Conservation (phyloP, 64 coral and sea anemone genomes). For the Pachyseris speciosa region DNA sequence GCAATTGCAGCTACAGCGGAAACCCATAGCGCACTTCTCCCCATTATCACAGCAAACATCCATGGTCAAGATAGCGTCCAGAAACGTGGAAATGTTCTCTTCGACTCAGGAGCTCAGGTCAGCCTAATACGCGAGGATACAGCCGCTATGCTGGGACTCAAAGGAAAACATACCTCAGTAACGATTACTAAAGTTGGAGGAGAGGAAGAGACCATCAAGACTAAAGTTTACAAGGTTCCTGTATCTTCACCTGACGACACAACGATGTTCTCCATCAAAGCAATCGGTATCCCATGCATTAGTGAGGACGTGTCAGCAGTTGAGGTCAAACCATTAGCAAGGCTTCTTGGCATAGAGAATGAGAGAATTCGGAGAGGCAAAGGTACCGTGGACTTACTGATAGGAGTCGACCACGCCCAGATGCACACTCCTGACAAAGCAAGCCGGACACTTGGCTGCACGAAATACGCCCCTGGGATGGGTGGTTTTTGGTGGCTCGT, state of each 20-base stretch:
- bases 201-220: constrained; percentile 31
- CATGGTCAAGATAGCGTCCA: not conserved
- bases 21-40: not conserved
- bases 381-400: constrained; percentile 14
- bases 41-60: constrained; percentile 3
- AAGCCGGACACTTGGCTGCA: constrained; percentile 42
- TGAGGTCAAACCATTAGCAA: not conserved
- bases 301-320: constrained; percentile 45
- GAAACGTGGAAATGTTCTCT: constrained; percentile 12
- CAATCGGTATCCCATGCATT: constrained; percentile 20
- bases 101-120: constrained; percentile 44
- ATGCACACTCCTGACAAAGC: constrained; percentile 42
- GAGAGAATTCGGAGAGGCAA: constrained; percentile 18
- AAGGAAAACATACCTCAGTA: constrained; percentile 1
- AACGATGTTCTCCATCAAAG: not conserved
- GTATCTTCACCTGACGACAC: not conserved
- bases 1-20: constrained; percentile 21
- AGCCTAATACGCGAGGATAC: not conserved
- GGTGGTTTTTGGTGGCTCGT: constrained; percentile 53
- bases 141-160: not conserved
- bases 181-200: constrained; percentile 53
- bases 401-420: constrained; percentile 45
- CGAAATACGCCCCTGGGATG: constrained; percentile 55
- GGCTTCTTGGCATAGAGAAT: constrained; percentile 32
- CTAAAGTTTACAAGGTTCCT: constrained; percentile 29